These are phyloP conservation scores for Lochmaea capreae DNA, from an alignment of 2,888 invertebrate genomes.

Conservation along the genomic window DNA sequence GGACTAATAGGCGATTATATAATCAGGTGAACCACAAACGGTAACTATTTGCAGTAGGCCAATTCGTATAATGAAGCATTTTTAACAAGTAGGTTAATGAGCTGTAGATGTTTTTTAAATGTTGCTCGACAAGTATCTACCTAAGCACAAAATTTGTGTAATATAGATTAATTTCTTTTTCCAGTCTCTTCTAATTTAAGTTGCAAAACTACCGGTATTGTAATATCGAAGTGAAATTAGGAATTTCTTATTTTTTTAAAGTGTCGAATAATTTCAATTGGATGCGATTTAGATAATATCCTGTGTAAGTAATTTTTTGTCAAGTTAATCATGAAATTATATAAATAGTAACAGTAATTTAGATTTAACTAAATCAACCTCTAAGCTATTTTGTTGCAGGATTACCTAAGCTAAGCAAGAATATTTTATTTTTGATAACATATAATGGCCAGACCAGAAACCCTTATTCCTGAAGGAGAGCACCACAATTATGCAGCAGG, in stretches of 20 bases:
- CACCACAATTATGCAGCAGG: no score
- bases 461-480: no score
- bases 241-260: no score
- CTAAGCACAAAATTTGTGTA: not conserved
- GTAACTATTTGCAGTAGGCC: conserved; percentile 21
- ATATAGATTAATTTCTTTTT: not conserved
- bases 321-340: not conserved
- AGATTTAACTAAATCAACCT: not conserved
- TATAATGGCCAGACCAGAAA: no score
- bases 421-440: no score
- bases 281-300: no score
- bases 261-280: no score
- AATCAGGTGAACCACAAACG: not conserved
- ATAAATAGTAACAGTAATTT: not conserved
- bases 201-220: not conserved
- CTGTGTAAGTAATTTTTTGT: not conserved
- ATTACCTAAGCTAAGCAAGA: no score
- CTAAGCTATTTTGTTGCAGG: no score
- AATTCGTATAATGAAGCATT: conserved; percentile 22
- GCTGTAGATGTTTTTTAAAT: conserved; percentile 15
- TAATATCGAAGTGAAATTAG: no score
- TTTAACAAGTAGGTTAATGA: conserved; percentile 26
- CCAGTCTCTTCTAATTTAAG: not conserved
- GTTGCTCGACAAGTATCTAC: conserved; percentile 4
- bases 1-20: not conserved